Percentiles rank a stretch among this genome's conserved stretches.
Conservation (phyloP, 2,888 invertebrate genomes). For the Eurois occulta region DNA sequence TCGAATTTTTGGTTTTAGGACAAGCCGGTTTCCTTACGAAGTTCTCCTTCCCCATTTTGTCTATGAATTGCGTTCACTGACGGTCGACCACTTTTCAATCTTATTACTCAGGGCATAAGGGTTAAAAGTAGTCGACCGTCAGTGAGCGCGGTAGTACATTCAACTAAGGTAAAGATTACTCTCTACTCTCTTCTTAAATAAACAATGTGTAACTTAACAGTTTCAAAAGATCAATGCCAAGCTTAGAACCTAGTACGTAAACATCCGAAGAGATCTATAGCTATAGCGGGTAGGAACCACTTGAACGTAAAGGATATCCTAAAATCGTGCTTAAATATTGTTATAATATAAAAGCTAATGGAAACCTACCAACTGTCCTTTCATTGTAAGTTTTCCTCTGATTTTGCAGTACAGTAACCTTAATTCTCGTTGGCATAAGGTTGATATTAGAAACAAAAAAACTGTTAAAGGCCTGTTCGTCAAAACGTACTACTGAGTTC, state of each 20-base stretch:
- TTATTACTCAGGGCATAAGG: too few relatives aligned
- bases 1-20: background rate
- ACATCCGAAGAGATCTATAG: background rate
- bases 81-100: too few relatives aligned
- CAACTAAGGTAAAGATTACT: background rate
- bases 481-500: too few relatives aligned
- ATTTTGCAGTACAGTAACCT: background rate
- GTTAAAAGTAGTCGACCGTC: too few relatives aligned
- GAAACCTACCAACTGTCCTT: background rate
- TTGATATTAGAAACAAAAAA: background rate
- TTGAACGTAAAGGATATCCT: background rate
- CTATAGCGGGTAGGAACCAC: background rate
- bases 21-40: background rate
- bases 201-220: too few relatives aligned
- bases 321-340: background rate
- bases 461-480: background rate
- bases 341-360: background rate
- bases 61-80: background rate
- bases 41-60: background rate
- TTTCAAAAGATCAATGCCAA: background rate
- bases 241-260: background rate
- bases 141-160: background rate
- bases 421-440: background rate
- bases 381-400: background rate
- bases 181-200: too few relatives aligned